Conservation (phyloP, 2,113 vertebrate genomes). For the Butorides virescens region DNA sequence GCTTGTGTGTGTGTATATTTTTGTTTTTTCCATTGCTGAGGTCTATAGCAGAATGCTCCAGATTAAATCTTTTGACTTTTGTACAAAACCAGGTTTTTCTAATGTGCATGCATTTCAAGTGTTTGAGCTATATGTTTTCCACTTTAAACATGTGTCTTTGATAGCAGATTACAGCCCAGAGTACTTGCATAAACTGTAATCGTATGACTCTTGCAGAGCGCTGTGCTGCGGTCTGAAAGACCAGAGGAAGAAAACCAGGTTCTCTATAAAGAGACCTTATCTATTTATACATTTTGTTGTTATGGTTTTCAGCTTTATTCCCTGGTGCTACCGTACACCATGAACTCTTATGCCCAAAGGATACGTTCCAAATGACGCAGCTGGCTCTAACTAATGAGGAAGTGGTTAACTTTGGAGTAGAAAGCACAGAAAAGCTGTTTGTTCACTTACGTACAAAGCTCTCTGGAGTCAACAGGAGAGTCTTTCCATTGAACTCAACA, state of each 20-base stretch:
- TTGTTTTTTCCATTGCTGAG: not conserved
- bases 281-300: conserved; percentile 32
- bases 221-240: not conserved
- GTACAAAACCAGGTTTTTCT: not conserved
- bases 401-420: conserved; percentile 24
- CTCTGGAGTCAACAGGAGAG: not conserved
- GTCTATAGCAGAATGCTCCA: not conserved
- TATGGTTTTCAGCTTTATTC: conserved; percentile 18
- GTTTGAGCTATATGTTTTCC: not conserved
- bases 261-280: not conserved
- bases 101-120: not conserved
- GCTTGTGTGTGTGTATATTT: not conserved
- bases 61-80: not conserved
- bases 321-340: conserved; percentile 15
- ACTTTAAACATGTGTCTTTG: not conserved
- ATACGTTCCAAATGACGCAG: conserved; percentile 16
- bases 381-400: conserved; percentile 25
- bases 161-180: not conserved
- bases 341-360: conserved; percentile 30
- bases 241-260: not conserved
- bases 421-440: conserved; percentile 19
- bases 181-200: not conserved
- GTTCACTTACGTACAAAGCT: not conserved
- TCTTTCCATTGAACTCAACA: not conserved
- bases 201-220: not conserved